Evolutionary conservation across 2,113 vertebrate species (phyloP).

Genomic region (Madoqua kirkii): DNA sequence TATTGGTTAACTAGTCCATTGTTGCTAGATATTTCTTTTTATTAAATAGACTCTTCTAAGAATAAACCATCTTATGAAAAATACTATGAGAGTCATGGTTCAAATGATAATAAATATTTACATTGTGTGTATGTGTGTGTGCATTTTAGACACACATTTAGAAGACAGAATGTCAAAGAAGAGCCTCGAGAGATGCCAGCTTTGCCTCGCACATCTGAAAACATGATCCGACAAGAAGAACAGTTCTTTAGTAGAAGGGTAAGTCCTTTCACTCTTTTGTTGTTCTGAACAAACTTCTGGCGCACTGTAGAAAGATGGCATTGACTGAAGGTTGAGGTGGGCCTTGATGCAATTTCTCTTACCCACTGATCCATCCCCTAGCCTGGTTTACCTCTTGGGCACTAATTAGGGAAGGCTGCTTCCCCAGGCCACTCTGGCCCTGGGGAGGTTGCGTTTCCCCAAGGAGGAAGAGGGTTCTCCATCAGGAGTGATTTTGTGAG

Average conservation of each 20-base stretch:
- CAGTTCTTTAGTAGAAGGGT: conserved; percentile 94
- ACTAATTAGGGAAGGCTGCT: neutral
- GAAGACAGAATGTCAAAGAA: conserved; percentile 86
- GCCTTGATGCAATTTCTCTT: neutral
- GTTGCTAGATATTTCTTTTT: neutral
- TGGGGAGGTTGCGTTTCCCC: neutral
- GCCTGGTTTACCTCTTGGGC: neutral
- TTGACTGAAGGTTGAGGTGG: neutral
- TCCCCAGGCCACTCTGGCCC: neutral
- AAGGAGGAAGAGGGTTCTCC: neutral
- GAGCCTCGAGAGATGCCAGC: conserved; percentile 87
- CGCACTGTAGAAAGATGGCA: rapidly evolving
- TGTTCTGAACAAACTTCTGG: neutral
- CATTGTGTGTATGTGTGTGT: neutral
- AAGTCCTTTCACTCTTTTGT: neutral
- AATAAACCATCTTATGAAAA: neutral
- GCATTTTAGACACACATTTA: conserved; percentile 87
- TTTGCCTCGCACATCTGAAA: conserved; percentile 88
- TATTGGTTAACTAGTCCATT: neutral
- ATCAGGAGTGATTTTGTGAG: neutral
- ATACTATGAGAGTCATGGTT: neutral
- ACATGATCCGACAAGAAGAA: conserved; percentile 85
- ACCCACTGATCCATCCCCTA: neutral
- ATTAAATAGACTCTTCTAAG: conserved; percentile 11
- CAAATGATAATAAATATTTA: neutral